Conservation (phyloP, 2,888 invertebrate species). For the Unio delphinus region DNA sequence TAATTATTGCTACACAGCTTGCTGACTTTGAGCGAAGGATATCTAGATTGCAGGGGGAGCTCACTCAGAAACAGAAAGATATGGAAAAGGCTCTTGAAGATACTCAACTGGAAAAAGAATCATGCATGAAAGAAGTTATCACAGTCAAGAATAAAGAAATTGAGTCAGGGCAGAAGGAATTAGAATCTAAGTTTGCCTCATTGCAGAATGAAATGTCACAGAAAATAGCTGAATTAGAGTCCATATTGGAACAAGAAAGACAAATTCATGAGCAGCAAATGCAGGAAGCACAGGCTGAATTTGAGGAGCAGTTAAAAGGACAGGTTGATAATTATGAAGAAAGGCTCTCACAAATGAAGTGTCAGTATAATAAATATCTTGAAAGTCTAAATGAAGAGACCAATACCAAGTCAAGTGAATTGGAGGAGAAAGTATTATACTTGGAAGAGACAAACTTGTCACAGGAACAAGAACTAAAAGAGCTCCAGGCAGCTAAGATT, state of each 20-base stretch:
- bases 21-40: constrained; percentile 34
- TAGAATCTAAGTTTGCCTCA: background rate
- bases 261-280: no score
- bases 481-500: background rate
- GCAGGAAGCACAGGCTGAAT: constrained; percentile 3
- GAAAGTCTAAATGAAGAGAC: constrained; percentile 28
- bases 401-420: constrained; percentile 8
- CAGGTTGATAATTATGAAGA: constrained; percentile 20
- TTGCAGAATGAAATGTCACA: no score
- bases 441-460: background rate
- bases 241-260: no score
- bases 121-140: no score
- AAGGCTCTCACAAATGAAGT: constrained; percentile 32
- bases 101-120: constrained; percentile 1
- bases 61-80: constrained; percentile 31
- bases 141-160: background rate
- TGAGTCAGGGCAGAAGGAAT: constrained; percentile 2
- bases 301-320: constrained; percentile 25
- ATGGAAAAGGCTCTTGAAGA: constrained; percentile 12
- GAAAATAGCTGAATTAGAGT: no score
- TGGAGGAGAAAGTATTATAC: constrained; percentile 4
- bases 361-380: constrained; percentile 33
- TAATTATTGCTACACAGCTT: constrained; percentile 30
- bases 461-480: background rate
- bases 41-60: constrained; percentile 27